Evolutionary conservation across 2,113 vertebrate species (phyloP).

Genomic region (Tyrannus savana): DNA sequence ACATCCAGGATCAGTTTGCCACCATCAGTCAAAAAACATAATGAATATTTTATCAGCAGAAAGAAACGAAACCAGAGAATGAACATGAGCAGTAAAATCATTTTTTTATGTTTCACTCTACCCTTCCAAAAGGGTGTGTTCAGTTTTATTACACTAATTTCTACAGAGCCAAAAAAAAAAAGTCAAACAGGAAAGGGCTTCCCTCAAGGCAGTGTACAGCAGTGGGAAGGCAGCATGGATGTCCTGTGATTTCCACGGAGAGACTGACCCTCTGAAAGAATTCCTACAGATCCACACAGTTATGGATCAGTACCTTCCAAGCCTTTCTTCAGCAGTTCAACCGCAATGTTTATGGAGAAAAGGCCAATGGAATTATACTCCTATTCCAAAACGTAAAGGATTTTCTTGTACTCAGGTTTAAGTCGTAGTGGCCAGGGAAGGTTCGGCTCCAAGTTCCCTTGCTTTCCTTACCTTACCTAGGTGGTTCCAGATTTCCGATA

Average conservation of each 20-base stretch:
- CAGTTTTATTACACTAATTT: neutral
- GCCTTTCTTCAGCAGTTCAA: neutral
- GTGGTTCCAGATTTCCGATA: neutral
- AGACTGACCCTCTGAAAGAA: neutral
- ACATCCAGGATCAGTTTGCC: neutral
- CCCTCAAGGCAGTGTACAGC: neutral
- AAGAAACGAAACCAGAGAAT: neutral
- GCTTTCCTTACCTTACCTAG: neutral
- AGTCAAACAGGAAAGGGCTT: neutral
- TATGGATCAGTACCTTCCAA: neutral
- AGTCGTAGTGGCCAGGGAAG: neutral
- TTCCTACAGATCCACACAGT: neutral
- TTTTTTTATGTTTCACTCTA: neutral
- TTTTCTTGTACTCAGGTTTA: neutral
- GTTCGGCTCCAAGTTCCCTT: neutral
- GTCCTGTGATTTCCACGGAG: neutral
- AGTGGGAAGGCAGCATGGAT: neutral
- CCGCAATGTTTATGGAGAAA: neutral
- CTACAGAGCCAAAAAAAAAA: neutral
- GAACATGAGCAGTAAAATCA: neutral
- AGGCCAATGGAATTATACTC: neutral
- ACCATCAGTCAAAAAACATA: neutral
- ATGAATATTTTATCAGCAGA: neutral
- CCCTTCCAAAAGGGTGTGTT: neutral
- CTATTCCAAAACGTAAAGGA: neutral